A percentile compares a stretch with the other conserved stretches of the same genome.
These are phyloP conservation scores for Hyperopisus bebe DNA, from an alignment of 2,113 vertebrate genomes.

Conservation along the genomic window DNA sequence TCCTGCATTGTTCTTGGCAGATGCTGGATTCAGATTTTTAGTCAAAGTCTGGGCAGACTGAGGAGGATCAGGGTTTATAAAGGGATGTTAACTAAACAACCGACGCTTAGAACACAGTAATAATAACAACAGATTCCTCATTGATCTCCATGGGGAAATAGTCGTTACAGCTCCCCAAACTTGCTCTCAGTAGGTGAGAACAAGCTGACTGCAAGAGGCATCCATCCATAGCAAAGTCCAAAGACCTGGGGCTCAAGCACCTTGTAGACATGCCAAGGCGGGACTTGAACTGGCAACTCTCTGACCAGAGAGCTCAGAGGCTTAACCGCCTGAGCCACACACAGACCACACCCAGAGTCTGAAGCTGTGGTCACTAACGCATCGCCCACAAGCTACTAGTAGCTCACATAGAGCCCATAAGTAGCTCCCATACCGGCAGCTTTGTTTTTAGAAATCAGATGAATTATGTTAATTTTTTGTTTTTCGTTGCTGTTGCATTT, in stretches of 20 bases:
- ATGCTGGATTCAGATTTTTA: neutral
- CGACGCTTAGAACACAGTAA: neutral
- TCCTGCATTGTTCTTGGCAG: neutral
- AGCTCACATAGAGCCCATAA: neutral
- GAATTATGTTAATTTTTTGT: neutral
- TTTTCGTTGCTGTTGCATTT: neutral
- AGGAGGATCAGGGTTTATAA: neutral
- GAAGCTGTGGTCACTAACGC: neutral
- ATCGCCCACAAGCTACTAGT: neutral
- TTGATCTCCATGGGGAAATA: no score
- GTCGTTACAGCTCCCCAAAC: no score
- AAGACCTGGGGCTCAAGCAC: no score
- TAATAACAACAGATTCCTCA: no score
- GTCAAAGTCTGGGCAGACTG: neutral
- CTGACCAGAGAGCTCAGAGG: no score
- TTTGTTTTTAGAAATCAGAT: neutral
- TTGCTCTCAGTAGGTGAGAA: no score
- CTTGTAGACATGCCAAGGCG: no score
- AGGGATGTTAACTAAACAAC: neutral
- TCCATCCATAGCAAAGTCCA: no score
- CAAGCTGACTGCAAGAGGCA: no score
- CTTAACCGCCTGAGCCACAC: no score
- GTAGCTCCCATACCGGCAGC: neutral
- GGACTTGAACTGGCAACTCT: no score
- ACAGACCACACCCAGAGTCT: neutral